Evolutionary conservation across 2,888 invertebrate species (phyloP), one percentile per base, ranked within the genome.

Genomic region (Calameuta pallipes): DNA sequence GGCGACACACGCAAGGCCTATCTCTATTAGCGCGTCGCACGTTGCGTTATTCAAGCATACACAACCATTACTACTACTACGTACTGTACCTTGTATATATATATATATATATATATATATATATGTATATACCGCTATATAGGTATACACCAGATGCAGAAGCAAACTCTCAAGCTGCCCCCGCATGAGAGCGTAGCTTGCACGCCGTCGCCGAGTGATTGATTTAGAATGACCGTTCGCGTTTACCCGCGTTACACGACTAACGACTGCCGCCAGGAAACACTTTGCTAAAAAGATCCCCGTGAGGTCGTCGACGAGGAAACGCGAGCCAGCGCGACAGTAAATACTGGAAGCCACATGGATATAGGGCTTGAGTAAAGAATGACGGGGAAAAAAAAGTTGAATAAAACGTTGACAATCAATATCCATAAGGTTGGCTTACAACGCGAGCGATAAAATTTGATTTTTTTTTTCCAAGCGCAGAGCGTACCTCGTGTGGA

Each of bases 171-270:
- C 56, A 56, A 56, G 56, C 56, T 56, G 56, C 56, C 56, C 56
- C 56, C 56, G 56, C 56, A 56, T 56, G 56, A 56, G 56, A 56
- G 56, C 56, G 56, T 56, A 56, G 23, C 56, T 56, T 33, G 30
- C 34, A 23, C 30, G 34, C 30, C 31, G 34, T 34, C 71, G 30
- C 34, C 71, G 33, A 76, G 78, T 83, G 83, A 84, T 84, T 85
- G 85, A 85, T 84, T 83, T 83, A 82, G 81, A 85, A 84, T 82
- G 82, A 84, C 82, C 82, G 80, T 78, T 80, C 74, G 75, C 77
- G 75, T 79, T 80, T 79, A 76, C 76, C 31, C 23, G 76, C 73
- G 73, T 79, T 76, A 77, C 78, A 74, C 76, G 82, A 74, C 76
- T 75, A 78, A 82, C 79, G 80, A 81, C 79, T 78, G 37, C 75